These are phyloP conservation scores for Brachypalpus laphriformis DNA, from an alignment of 2,888 invertebrate genomes.

Conservation along the genomic window DNA sequence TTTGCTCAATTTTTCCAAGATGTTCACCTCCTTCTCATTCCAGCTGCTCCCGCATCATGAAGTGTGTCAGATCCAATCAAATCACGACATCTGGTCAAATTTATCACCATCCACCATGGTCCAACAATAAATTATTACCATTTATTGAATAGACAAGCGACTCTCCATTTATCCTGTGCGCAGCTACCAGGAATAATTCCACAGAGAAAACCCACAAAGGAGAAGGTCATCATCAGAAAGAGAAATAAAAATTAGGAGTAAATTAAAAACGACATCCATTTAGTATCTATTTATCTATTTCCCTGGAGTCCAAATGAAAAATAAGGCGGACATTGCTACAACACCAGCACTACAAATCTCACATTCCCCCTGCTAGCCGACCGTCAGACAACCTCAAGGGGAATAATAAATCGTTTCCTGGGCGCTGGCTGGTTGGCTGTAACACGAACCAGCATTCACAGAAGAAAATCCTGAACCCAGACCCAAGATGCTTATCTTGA, in stretches of 20 bases:
- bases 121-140: conserved; percentile 57
- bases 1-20: conserved; percentile 59
- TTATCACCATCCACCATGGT: conserved; percentile 56
- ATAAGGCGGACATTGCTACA: conserved; percentile 56
- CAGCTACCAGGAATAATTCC: conserved; percentile 50
- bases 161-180: conserved; percentile 24
- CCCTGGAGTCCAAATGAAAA: conserved; percentile 29
- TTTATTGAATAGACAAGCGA: conserved; percentile 57
- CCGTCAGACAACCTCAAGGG: not conserved
- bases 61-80: conserved; percentile 43
- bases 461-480: conserved; percentile 42
- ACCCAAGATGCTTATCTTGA: conserved; percentile 70
- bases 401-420: conserved; percentile 71
- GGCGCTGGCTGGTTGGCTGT: conserved; percentile 46
- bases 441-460: conserved; percentile 64
- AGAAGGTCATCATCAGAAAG: conserved; percentile 62
- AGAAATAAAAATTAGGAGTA: conserved; percentile 70
- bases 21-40: conserved; percentile 4
- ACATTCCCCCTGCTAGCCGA: conserved; percentile 1
- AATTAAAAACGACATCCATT: conserved; percentile 72
- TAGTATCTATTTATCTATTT: conserved; percentile 66
- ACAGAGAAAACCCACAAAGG: conserved; percentile 21
- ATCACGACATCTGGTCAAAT: conserved; percentile 70
- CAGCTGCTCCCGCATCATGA: conserved; percentile 46
- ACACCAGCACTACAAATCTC: conserved; percentile 42